phyloP scores from a whole-genome alignment of 2,888 invertebrate genomes.

The Diachrysia chrysitis region DNA sequence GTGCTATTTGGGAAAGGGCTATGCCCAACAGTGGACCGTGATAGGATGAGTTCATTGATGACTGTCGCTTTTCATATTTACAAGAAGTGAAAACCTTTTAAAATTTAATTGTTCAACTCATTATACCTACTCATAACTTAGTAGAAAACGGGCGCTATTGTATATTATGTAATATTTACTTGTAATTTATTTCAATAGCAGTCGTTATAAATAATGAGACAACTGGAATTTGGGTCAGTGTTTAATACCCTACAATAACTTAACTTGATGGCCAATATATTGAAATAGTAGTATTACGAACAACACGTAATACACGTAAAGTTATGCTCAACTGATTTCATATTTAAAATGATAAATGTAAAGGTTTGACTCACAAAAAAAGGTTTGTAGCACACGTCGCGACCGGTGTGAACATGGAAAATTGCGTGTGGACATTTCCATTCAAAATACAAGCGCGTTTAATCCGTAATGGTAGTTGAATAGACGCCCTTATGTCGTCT shows the following conservation, averaged over 20 bases:
- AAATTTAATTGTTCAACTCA: too few relatives aligned
- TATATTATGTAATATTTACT: not conserved
- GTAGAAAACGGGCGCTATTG: not conserved
- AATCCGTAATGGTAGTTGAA: slow-evolving; percentile 38
- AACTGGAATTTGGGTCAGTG: slow-evolving; percentile 54
- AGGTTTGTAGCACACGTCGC: not conserved
- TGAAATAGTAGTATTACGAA: slow-evolving; percentile 60
- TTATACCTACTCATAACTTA: too few relatives aligned
- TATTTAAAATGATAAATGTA: slow-evolving; percentile 66
- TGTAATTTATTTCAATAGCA: slow-evolving; percentile 1
- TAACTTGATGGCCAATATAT: slow-evolving; percentile 52
- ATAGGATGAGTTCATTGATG: too few relatives aligned
- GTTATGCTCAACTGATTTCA: slow-evolving; percentile 67
- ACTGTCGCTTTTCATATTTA: too few relatives aligned
- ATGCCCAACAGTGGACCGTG: too few relatives aligned
- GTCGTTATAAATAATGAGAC: slow-evolving; percentile 14
- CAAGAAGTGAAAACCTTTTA: too few relatives aligned
- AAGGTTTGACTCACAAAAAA: not conserved
- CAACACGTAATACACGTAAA: slow-evolving; percentile 73
- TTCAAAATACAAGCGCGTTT: not conserved
- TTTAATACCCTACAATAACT: slow-evolving; percentile 32
- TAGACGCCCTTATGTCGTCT: slow-evolving; percentile 64
- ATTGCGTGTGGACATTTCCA: not conserved
- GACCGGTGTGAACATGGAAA: not conserved
- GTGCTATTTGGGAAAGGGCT: too few relatives aligned